phyloP scores from a whole-genome alignment of 2,888 invertebrate genomes.

The Himalopsyche anomala region DNA sequence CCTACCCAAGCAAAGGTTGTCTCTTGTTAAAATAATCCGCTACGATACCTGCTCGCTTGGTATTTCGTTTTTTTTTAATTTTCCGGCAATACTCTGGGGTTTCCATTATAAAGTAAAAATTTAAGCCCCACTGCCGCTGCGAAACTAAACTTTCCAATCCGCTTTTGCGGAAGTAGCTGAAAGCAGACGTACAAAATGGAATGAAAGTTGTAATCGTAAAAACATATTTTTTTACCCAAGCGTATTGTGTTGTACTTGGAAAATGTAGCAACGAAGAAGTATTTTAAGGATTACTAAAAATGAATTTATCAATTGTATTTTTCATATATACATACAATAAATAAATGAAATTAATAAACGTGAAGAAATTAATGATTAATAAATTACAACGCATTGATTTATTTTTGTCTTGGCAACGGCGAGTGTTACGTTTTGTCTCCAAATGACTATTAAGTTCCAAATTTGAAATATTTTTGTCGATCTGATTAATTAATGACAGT shows the following conservation, averaged over 20 bases:
- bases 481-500: too few species aligned
- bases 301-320: too few species aligned
- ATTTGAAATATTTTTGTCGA: too few species aligned
- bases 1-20: conserved; percentile 53
- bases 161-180: conserved; percentile 29
- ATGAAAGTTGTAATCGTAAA: conserved; percentile 8
- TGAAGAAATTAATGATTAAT: too few species aligned
- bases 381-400: too few species aligned
- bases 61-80: conserved; percentile 33
- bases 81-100: conserved; percentile 35
- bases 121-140: conserved; percentile 17
- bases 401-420: too few species aligned
- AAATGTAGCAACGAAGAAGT: background rate
- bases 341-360: too few species aligned
- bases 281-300: too few species aligned
- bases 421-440: too few species aligned
- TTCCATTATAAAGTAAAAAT: conserved; percentile 43
- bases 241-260: background rate
- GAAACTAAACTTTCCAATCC: conserved; percentile 29
- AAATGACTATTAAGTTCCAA: too few species aligned
- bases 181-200: conserved; percentile 17
- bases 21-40: conserved; percentile 60
- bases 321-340: too few species aligned
- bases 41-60: conserved; percentile 41
- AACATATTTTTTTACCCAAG: conserved; percentile 28